Base-by-base conservation (phyloP, 2,888 invertebrate genomes). In the Auanema sp. region DNA sequence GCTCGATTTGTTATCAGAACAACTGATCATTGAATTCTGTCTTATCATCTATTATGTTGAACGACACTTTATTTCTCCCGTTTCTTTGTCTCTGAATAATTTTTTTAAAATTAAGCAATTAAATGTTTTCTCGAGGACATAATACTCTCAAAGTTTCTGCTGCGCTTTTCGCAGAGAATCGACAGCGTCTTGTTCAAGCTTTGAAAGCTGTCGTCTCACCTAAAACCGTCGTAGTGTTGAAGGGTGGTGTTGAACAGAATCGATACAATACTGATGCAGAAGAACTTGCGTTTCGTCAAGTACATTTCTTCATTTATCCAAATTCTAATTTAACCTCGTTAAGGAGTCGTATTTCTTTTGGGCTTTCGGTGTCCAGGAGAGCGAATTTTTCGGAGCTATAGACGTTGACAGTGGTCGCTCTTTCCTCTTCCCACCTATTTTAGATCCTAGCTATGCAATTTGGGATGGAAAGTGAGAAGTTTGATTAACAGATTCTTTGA, bases 321-420 rank as follows among this genome's bases (percentile, higher is more conserved):
- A 11, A 53, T 14, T 68, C 18, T 83, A 93, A n/a, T n/a, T n/a
- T n/a, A n/a, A n/a, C n/a, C n/a, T n/a, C n/a, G n/a, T n/a, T n/a
- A n/a, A n/a, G 91, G 98, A 98, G 86, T 92, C 96, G 0, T 98
- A 91, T 84, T 98, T 98, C 83, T 93, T 92, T 84, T 98, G 97
- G 92, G 84, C 91, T 2, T 94, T 95, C 85, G 98, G 96, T 12
- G 94, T 92, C 0, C 88, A 91, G 71, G 97, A 97, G 83, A 91
- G 94, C 0, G 92, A 90, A 58, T 96, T 91, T 83, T 93, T 89
- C 85, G 95, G 95, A 52, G 90, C 90, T 1, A 76, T 82, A 41
- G 77, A 80, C 55, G 68, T 83, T 21, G 64, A 65, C 42, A 66
- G 74, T 16, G 79, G 90, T 1, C 87, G 88, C 25, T 86, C 91